Percentiles rank a stretch among this genome's conserved stretches.
Conservation (phyloP, 2,113 vertebrate species). For the Motacilla alba region DNA sequence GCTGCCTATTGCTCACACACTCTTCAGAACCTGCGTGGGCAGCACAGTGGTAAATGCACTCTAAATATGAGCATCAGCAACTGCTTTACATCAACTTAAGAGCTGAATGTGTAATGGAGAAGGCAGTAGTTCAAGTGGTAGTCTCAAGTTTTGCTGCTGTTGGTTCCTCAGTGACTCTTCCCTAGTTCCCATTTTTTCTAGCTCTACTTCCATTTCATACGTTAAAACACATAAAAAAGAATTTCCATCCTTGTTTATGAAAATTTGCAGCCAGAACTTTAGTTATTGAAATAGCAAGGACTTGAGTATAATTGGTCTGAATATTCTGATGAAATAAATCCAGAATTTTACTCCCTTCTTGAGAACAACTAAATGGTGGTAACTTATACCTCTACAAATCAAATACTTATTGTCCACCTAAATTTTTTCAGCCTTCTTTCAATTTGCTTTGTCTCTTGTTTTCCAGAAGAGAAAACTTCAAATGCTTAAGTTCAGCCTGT, state of each 20-base stretch:
- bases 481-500: background rate
- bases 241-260: background rate
- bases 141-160: background rate
- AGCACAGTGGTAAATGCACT: background rate
- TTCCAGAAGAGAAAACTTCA: background rate
- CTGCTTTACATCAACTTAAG: background rate
- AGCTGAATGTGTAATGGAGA: background rate
- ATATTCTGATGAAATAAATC: background rate
- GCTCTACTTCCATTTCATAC: background rate
- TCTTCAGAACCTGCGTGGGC: background rate
- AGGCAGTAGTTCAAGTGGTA: background rate
- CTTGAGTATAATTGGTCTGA: background rate
- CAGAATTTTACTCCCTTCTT: background rate
- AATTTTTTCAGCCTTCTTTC: background rate
- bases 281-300: background rate
- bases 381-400: background rate
- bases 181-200: background rate
- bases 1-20: background rate
- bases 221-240: background rate
- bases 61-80: background rate
- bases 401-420: background rate
- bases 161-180: background rate
- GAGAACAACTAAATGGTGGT: background rate
- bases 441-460: background rate
- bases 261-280: background rate